Base-by-base conservation (phyloP, 2,113 vertebrate genomes). In the Salvator merianae region DNA sequence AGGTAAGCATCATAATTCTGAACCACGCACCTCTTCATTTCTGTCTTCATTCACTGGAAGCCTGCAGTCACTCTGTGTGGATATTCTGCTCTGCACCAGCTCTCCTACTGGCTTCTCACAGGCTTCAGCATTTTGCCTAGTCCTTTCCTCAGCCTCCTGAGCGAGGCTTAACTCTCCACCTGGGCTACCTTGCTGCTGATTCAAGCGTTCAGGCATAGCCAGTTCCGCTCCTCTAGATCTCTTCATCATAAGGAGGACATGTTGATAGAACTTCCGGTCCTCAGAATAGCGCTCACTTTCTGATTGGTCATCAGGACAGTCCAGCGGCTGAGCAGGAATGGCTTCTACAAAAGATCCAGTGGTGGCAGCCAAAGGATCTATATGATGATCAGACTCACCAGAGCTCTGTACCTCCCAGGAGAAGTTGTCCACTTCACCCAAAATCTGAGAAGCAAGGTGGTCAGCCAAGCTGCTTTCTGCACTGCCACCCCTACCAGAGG, bases 201-300 rank as follows among this genome's bases (percentile, higher is more conserved):
- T 55, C 0, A 79, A 50, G 47, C 8, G 36, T 59, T 76, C 50
- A n/a, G 81, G 26, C 70, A 77, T 55, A 5, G 82, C 43, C 68
- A 76, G 73, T 59, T 92, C 85, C 62, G 84, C 81, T 50, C 24
- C 70, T 79, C 70, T 76, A 55, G 92, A 93, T 76, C 89, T 63
- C 66, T 88, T 92, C 85, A 59, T 85, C 88, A 89, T 93, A 69
- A 88, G 87, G 65, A 94, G 84, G 32, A 92, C 82, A 30, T 86
- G 70, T 84, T 72, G 89, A 66, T 89, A 88, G 76, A 88, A 71
- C 36, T 79, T 90, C 84, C 80, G 84, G 1, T 93, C 91, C 89
- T 90, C 88, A 0, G 88, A 93, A 63, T 86, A 92, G 79, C 69
- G 63, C 47, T 92, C 92, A 1, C 89, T 90, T 69, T 86, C 91